phyloP scores from a whole-genome alignment of 2,888 invertebrate species.

The Perizoma affinitatum region DNA sequence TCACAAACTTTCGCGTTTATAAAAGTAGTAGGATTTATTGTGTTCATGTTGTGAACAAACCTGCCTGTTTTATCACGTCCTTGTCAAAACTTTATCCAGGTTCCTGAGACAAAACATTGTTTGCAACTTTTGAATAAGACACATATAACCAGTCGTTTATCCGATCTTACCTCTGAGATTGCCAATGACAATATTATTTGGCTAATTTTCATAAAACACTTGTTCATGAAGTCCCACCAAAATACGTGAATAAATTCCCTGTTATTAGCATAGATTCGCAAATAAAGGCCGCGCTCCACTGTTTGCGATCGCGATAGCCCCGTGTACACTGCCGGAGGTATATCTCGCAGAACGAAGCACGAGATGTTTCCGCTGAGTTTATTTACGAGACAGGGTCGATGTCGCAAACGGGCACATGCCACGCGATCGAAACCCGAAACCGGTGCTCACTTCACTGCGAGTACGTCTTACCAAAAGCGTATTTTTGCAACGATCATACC shows the following conservation, averaged over 20 bases:
- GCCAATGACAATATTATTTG: not conserved
- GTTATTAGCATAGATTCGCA: slow-evolving; percentile 10
- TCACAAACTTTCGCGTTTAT: too few species aligned
- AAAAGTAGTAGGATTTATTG: too few species aligned
- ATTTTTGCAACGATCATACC: not conserved
- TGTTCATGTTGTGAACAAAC: too few species aligned
- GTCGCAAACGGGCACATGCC: not conserved
- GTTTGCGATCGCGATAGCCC: slow-evolving; percentile 13
- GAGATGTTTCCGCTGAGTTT: not conserved
- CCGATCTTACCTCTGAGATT: too few species aligned
- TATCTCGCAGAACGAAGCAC: not conserved
- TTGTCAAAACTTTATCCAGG: too few species aligned
- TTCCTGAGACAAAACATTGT: too few species aligned
- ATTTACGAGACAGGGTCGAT: slow-evolving; percentile 6
- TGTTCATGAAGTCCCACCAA: slow-evolving; percentile 1
- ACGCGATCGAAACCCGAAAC: not conserved
- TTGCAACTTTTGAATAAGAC: too few species aligned
- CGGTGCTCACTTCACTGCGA: not conserved
- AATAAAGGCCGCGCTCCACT: slow-evolving; percentile 12
- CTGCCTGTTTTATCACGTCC: too few species aligned
- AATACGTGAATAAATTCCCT: not conserved
- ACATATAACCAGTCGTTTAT: too few species aligned
- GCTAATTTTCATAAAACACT: not conserved
- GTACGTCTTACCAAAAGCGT: not conserved
- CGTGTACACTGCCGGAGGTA: not conserved